phyloP scores from a whole-genome alignment of 2,113 vertebrate genomes.

The Peromyscus leucopus region DNA sequence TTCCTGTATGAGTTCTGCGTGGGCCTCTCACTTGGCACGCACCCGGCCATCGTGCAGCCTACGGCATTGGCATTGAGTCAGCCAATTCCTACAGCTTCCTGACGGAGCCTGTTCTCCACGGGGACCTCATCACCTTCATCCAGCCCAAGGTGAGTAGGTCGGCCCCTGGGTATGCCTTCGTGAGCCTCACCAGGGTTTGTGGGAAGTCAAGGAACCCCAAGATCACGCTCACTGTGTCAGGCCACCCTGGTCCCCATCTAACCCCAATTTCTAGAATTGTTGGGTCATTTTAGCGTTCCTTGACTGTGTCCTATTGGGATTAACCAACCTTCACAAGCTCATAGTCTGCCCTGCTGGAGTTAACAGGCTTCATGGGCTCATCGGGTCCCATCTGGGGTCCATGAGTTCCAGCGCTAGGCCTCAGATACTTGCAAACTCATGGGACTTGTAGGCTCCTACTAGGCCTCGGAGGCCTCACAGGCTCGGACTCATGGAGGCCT shows the following conservation, averaged over 20 bases:
- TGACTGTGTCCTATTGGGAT: fast-evolving
- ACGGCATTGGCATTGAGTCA: slow-evolving; percentile 95
- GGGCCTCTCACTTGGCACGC: slow-evolving; percentile 92
- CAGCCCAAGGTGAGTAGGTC: slow-evolving; percentile 90
- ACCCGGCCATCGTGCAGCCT: slow-evolving; percentile 94
- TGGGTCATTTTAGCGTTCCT: not conserved
- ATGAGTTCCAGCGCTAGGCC: not conserved
- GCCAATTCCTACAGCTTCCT: slow-evolving; percentile 94
- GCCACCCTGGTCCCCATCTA: not conserved
- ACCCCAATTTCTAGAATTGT: not conserved
- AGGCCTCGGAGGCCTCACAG: not conserved
- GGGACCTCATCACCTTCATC: slow-evolving; percentile 96
- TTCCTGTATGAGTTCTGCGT: slow-evolving; percentile 97
- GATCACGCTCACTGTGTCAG: fast-evolving
- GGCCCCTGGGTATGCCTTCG: fast-evolving
- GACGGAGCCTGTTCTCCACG: slow-evolving; percentile 92
- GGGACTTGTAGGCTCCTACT: fast-evolving
- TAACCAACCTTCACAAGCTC: not conserved
- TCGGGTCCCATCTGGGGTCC: not conserved
- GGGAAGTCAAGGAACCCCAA: not conserved
- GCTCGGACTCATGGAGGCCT: not conserved
- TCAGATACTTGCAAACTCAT: not conserved
- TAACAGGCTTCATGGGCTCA: not conserved
- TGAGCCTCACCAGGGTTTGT: fast-evolving
- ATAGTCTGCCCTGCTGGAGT: not conserved